Percentiles rank a stretch among this genome's conserved stretches.
Evolutionary conservation across 1,140 invertebrate genomes (phyloP).

Genomic region (Bombus balteatus): DNA sequence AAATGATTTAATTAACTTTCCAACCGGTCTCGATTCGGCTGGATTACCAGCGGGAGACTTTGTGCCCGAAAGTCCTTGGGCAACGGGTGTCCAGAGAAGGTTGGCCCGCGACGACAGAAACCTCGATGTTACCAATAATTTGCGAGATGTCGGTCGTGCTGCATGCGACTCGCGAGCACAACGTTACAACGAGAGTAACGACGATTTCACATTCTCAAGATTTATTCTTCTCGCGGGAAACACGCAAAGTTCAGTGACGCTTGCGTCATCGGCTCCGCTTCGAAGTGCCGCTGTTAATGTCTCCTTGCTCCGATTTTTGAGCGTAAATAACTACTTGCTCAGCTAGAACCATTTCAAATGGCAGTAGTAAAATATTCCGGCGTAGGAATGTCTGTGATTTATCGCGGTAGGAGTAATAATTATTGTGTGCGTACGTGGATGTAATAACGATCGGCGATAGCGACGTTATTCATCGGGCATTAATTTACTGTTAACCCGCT

Average conservation of each 20-base stretch:
- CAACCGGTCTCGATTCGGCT: conserved; percentile 53
- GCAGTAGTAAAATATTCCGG: conserved; percentile 36
- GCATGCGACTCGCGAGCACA: neutral
- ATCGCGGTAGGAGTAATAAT: conserved; percentile 40
- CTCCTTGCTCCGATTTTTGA: conserved; percentile 56
- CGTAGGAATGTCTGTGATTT: conserved; percentile 39
- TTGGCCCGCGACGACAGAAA: conserved; percentile 38
- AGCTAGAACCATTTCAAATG: conserved; percentile 40
- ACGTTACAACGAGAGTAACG: neutral
- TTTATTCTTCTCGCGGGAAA: conserved; percentile 38
- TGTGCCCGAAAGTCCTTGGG: conserved; percentile 36
- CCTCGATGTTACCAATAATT: conserved; percentile 41
- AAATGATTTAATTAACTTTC: conserved; percentile 59
- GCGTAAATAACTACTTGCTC: conserved; percentile 49
- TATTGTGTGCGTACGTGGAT: conserved; percentile 29
- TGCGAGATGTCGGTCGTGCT: neutral
- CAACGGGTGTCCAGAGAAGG: conserved; percentile 12
- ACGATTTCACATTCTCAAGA: conserved; percentile 26
- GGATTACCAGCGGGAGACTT: conserved; percentile 44
- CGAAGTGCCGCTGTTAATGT: conserved; percentile 32
- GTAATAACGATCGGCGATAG: conserved; percentile 24
- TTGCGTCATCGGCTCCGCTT: conserved; percentile 41
- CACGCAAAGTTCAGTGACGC: conserved; percentile 55
- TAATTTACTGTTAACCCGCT: conserved; percentile 24
- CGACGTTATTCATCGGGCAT: conserved; percentile 13